phyloP scores from a whole-genome alignment of 2,797 vertebrate species.

The Myoxocephalus aenaeus region DNA sequence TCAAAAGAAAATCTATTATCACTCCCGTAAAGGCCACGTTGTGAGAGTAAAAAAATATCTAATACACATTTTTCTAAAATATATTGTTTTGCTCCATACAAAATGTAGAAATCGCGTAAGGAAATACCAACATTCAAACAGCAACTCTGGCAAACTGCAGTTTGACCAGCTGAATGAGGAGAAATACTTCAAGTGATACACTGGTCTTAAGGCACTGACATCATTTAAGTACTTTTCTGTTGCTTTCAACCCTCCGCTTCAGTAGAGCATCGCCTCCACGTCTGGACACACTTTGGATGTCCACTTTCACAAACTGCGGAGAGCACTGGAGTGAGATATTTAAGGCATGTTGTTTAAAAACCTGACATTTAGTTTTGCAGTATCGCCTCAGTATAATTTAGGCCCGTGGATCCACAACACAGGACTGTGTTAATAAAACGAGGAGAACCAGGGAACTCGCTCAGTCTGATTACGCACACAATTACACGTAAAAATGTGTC shows the following conservation, averaged over 20 bases:
- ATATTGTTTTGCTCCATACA: slow-evolving; percentile 53
- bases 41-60: slow-evolving; percentile 59
- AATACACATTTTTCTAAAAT: slow-evolving; percentile 68
- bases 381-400: slow-evolving; percentile 17
- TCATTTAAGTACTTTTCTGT: slow-evolving; percentile 83
- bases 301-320: slow-evolving; percentile 24
- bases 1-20: slow-evolving; percentile 46
- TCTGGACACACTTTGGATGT: slow-evolving; percentile 37
- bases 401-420: slow-evolving; percentile 35
- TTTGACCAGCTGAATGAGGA: slow-evolving; percentile 41
- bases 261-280: slow-evolving; percentile 41
- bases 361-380: slow-evolving; percentile 52
- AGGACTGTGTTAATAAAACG: slow-evolving; percentile 7
- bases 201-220: slow-evolving; percentile 83
- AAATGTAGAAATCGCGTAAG: slow-evolving; percentile 47
- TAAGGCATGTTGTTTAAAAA: slow-evolving; percentile 59
- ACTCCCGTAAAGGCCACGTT: slow-evolving; percentile 67
- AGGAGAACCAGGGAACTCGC: slow-evolving; percentile 13
- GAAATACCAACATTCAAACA: slow-evolving; percentile 49
- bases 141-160: slow-evolving; percentile 32
- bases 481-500: neutral
- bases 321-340: slow-evolving; percentile 40
- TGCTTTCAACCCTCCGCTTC: slow-evolving; percentile 52
- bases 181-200: slow-evolving; percentile 65
- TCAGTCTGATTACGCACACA: slow-evolving; percentile 21